Base-by-base conservation (phyloP, 1,140 invertebrate species). In the Papilio xuthus region DNA sequence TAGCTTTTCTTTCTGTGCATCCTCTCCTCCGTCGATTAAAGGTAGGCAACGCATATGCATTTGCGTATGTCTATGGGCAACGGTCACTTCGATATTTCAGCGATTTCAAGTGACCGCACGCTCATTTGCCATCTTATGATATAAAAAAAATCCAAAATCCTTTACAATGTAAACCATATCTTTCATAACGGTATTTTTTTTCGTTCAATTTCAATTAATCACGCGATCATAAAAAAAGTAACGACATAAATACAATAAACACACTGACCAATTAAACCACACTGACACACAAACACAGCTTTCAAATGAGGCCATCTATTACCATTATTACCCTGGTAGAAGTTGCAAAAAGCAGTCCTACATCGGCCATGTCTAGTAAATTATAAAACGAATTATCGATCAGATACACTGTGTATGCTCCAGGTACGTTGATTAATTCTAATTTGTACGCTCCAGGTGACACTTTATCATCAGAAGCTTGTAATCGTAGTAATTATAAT, bases 371-470 rank as follows among this genome's bases (percentile, higher is more conserved):
- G 37, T 76, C 41, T 41, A 44, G 73, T 70, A 28, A 74, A 79
- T 79, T 79, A 79, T 79, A 63, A 81, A 77, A 77, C 26, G 32
- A 26, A 81, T 81, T 81, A 79, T 70, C 80, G 69, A 81, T 81
- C 77, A 23, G 80, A 67, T 69, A 28, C 78, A 81, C 67, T 63
- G n/a, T 67, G 23, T 15, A n/a, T 63, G 9, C 26, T 12, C 8
- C 4, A 1, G 23, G 10, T 13, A n/a, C 9, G 37, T 47, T 73
- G 42, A 73, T 73, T 73, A 20, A 73, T 71, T 71, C 69, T 37
- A 32, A 23, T 73, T 44, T 73, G 20, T 23, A 73, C 42, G 37
- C 70, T 23, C 8, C 13, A 42, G 69, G 32, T 47, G 71, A 73
- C 71, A 73, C 71, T 72, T 72, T 23, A 73, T 73, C 23, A 50